phyloP scores from a whole-genome alignment of 2,113 vertebrate genomes.

The Chiloscyllium plagiosum region DNA sequence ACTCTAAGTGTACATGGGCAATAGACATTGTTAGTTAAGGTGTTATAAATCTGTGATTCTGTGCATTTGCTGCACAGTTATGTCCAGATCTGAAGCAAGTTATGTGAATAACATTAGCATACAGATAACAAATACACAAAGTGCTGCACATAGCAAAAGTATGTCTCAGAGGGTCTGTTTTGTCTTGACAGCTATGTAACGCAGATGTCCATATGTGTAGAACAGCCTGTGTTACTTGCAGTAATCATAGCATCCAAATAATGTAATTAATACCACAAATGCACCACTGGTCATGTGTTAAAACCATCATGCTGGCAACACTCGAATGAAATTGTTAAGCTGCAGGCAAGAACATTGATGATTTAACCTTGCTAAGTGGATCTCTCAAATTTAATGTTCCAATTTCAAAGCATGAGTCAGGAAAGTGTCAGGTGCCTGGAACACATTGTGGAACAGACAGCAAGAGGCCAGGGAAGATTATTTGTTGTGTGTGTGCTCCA shows the following conservation, averaged over 20 bases:
- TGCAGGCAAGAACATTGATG: not conserved
- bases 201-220: not conserved
- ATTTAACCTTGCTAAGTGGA: not conserved
- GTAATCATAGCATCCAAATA: conserved; percentile 18
- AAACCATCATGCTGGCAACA: not conserved
- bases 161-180: not conserved
- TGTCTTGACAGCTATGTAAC: not conserved
- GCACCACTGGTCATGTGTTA: not conserved
- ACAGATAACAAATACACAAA: not conserved
- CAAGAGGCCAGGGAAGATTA: not conserved
- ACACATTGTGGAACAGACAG: not conserved
- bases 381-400: not conserved
- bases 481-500: not conserved
- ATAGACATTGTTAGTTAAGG: not conserved
- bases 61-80: not conserved
- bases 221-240: not conserved
- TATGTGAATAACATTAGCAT: not conserved
- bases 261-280: not conserved
- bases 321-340: not conserved
- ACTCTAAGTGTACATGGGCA: not conserved
- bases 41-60: not conserved
- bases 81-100: not conserved
- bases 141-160: not conserved
- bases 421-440: not conserved
- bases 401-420: not conserved